Base-by-base conservation (phyloP, 2,797 vertebrate species). In the Denticeps clupeoides region DNA sequence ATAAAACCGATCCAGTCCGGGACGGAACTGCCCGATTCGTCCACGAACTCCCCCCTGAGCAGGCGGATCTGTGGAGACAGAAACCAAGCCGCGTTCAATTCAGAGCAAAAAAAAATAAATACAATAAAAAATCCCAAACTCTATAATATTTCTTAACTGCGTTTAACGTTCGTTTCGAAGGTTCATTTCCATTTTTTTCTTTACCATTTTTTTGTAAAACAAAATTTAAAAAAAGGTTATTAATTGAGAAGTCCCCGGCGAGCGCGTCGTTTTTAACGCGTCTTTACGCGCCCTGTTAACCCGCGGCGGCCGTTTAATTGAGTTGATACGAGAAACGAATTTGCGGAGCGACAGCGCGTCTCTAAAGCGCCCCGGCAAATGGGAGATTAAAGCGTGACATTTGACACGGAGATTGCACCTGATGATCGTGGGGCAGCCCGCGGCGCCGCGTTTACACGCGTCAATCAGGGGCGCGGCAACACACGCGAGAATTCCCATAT, bases 1-100 rank as follows among this genome's bases (percentile, higher is more conserved):
- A 98, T 90, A 77, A 91, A 79, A 62, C 90, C 90, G 74, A 96
- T 90, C 94, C 94, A 98, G 56, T 96, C 90, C 56, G 88, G 77
- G 31, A 86, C 82, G 1, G 89, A 78, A 58, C 85, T 83, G 26
- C 91, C 90, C 1, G 87, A 82, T 72, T 97, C 93, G 53, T 98
- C 94, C 71, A 93, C 81, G 56, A 95, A 82, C 60, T 96, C 89
- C 27, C 91, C 93, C 54, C 91, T 83, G 37, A 92, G 78, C 75
- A 94, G 73, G 31, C 89, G 87, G 58, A 97, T 84, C 93, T 96
- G 21, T 31, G 50, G 21, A 38, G 38, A 38, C n/a, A n/a, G n/a
- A n/a, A n/a, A n/a, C n/a, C n/a, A n/a, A n/a, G n/a, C n/a, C n/a
- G n/a, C n/a, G n/a, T n/a, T 38, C 10, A 8, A 43, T 41, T 41